Percentiles rank a stretch among this genome's conserved stretches.
phyloP scores from a whole-genome alignment of 1,140 invertebrate species.

The Colletes latitarsis region DNA sequence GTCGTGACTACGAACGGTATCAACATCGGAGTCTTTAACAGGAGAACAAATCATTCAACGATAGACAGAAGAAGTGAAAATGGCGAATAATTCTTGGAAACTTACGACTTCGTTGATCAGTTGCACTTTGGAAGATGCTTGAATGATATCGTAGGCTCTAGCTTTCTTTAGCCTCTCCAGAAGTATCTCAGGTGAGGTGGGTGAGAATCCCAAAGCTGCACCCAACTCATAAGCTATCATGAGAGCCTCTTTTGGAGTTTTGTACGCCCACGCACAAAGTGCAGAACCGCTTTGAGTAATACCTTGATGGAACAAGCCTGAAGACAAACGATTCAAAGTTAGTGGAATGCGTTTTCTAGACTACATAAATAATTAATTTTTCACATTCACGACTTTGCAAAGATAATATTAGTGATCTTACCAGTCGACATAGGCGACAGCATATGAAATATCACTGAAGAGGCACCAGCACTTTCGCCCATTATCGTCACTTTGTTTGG shows the following conservation, averaged over 20 bases:
- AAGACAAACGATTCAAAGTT: neutral
- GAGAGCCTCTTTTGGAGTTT: neutral
- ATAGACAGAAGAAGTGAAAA: too few species aligned
- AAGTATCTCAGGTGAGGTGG: neutral
- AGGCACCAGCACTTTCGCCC: slow-evolving; percentile 74
- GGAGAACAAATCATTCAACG: too few species aligned
- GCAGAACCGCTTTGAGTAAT: slow-evolving; percentile 67
- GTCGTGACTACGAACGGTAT: neutral
- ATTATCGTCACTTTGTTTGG: slow-evolving; percentile 75
- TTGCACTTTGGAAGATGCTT: too few species aligned
- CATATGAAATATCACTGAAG: slow-evolving; percentile 62
- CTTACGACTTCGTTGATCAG: too few species aligned
- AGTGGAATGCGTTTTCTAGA: neutral
- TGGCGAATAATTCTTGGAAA: too few species aligned
- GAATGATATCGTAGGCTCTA: neutral
- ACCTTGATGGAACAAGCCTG: slow-evolving; percentile 72
- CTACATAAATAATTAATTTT: too few species aligned
- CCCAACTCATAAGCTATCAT: neutral
- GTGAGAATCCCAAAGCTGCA: neutral
- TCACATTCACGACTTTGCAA: neutral
- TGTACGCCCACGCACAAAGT: neutral
- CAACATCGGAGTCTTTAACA: neutral
- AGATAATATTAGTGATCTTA: slow-evolving; percentile 52
- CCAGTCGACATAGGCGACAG: slow-evolving; percentile 65
- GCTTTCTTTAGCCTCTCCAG: neutral